These are phyloP conservation scores for Pteromalus puparum DNA, from an alignment of 1,140 invertebrate species.

Conservation along the genomic window DNA sequence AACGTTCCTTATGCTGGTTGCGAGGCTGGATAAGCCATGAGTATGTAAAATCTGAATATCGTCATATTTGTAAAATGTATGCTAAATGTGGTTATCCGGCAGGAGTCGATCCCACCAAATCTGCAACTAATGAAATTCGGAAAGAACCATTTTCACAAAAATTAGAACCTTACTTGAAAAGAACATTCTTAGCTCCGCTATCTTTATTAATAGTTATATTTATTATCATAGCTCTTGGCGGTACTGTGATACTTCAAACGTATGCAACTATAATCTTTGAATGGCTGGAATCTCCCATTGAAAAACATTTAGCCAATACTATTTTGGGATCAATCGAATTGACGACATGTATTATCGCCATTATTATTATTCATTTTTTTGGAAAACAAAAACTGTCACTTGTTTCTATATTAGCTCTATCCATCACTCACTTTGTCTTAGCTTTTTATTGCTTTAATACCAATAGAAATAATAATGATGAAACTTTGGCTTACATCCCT, in stretches of 20 bases:
- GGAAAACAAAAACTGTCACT: not conserved
- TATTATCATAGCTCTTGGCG: not conserved
- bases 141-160: too few relatives aligned
- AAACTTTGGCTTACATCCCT: not conserved
- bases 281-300: not conserved
- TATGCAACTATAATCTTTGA: not conserved
- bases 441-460: not conserved
- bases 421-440: not conserved
- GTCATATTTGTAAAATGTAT: not conserved
- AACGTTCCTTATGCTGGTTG: not conserved
- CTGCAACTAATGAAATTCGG: not conserved
- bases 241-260: not conserved
- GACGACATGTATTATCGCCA: not conserved
- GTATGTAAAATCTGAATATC: not conserved
- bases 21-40: not conserved
- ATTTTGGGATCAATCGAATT: not conserved
- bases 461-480: not conserved
- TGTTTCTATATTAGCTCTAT: not conserved
- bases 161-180: not conserved
- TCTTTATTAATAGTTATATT: not conserved
- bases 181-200: not conserved
- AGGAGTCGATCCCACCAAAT: not conserved
- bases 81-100: not conserved
- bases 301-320: not conserved
- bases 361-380: not conserved